Evolutionary conservation across 2,888 invertebrate species (phyloP), one percentile per base, ranked within the genome.

Genomic region (Zootermopsis nevadensis): DNA sequence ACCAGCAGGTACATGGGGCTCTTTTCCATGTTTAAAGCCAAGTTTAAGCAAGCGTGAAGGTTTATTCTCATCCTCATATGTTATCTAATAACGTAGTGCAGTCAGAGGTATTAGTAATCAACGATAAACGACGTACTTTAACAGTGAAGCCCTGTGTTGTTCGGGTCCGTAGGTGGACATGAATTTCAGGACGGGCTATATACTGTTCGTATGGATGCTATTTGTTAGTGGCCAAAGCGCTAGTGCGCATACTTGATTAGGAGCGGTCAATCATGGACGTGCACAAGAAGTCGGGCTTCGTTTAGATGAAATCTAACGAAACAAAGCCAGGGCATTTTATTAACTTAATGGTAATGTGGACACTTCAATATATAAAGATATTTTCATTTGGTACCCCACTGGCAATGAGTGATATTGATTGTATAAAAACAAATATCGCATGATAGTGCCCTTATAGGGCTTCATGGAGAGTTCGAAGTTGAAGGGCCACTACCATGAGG

Each of bases 391-490:
- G 33, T 33, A 33, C 33, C 69, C 69, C 69, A 69, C 69, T 69
- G 69, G 22, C 33, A 8, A 69, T 69, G 69, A 69, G 33, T 33
- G 33, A 69, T 33, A 69, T 69, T 69, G 69, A 69, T 69, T 69
- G 31, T 22, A 69, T 6, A 69, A 33, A 69, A 69, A 69, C 69
- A 69, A 69, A 69, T 69, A 69, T 69, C 69, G 69, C 69, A 69
- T 69, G 69, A 69, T 69, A 33, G 24, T 22, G 31, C 10, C 31
- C 69, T 33, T 69, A 69, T 33, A 22, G 69, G 60, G 60, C 60
- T 27, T 27, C 60, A 60, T 27, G 60, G 24, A 60, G 60, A 60
- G 60, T 55, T 10, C 55, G 1, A n/a, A 10, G 55, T 27, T 60
- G 60, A 60, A 60, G 60, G 60, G 60, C 60, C 60, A 60, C 27